Percentiles rank a stretch among this genome's conserved stretches.
These are phyloP conservation scores for Orcinus orca DNA, from an alignment of 2,113 vertebrate species.

Conservation along the genomic window DNA sequence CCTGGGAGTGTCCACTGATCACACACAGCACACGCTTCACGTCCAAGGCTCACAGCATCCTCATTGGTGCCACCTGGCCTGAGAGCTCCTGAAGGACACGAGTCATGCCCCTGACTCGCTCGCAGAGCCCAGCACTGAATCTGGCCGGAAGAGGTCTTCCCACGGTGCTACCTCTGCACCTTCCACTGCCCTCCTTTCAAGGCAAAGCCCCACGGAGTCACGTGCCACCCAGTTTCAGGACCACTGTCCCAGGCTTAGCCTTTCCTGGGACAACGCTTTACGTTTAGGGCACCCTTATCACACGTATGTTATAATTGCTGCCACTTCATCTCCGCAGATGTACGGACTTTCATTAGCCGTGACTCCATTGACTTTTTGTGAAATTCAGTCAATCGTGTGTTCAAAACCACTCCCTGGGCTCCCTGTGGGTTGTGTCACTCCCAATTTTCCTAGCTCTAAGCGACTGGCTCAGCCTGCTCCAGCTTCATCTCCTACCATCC, in stretches of 20 bases:
- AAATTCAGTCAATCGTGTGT: not conserved
- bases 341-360: fast-evolving
- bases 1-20: not conserved
- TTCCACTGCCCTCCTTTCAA: not conserved
- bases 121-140: not conserved
- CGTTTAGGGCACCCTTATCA: not conserved
- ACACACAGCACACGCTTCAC: fast-evolving
- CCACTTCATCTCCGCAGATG: fast-evolving
- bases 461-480: not conserved
- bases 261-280: not conserved
- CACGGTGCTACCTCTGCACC: fast-evolving
- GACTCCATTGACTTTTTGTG: not conserved
- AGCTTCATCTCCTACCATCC: not conserved
- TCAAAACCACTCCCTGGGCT: not conserved
- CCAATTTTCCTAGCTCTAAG: not conserved
- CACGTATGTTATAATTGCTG: fast-evolving
- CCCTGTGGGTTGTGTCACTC: not conserved
- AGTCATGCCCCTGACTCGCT: fast-evolving
- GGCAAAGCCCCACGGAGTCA: not conserved
- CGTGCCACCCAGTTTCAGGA: too few species aligned
- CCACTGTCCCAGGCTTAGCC: fast-evolving
- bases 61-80: not conserved
- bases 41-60: fast-evolving
- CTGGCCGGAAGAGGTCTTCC: not conserved
- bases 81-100: not conserved